Evolutionary conservation across 2,113 vertebrate species (phyloP).

Genomic region (Proteles cristata): DNA sequence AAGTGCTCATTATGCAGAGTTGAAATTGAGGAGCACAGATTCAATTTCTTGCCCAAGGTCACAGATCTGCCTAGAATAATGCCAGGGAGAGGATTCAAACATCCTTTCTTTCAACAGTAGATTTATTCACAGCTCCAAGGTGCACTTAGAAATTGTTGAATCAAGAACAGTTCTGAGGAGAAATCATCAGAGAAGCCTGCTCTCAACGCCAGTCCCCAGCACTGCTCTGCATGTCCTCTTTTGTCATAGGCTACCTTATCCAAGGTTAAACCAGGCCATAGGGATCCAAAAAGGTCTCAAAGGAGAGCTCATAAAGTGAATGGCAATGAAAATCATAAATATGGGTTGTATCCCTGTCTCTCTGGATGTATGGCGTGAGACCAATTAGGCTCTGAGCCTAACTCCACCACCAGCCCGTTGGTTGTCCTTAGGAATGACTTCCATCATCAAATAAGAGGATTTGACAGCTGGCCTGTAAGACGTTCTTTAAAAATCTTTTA

Average conservation of each 20-base stretch:
- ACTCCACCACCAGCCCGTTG: no score
- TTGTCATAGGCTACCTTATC: not conserved
- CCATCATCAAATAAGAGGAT: not conserved
- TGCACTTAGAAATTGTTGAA: not conserved
- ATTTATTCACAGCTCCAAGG: not conserved
- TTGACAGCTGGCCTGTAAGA: not conserved
- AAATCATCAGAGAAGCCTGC: not conserved
- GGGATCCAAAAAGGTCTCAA: not conserved
- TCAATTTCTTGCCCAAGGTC: not conserved
- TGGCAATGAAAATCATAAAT: not conserved
- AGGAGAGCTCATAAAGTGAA: not conserved
- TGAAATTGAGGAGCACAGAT: not conserved
- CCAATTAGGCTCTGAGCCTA: not conserved
- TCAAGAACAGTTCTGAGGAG: not conserved
- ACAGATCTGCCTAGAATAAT: not conserved
- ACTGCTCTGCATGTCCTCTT: not conserved
- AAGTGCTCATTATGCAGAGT: not conserved
- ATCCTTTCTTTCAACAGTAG: not conserved
- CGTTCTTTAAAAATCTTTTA: not conserved
- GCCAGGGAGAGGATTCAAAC: not conserved
- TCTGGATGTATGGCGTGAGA: not conserved
- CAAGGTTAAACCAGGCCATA: not conserved
- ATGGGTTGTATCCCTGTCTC: not conserved
- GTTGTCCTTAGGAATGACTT: not conserved
- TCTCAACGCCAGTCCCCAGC: not conserved